These are phyloP conservation scores for Montipora sp. DNA, from an alignment of 64 coral and sea anemone species.

Conservation along the genomic window DNA sequence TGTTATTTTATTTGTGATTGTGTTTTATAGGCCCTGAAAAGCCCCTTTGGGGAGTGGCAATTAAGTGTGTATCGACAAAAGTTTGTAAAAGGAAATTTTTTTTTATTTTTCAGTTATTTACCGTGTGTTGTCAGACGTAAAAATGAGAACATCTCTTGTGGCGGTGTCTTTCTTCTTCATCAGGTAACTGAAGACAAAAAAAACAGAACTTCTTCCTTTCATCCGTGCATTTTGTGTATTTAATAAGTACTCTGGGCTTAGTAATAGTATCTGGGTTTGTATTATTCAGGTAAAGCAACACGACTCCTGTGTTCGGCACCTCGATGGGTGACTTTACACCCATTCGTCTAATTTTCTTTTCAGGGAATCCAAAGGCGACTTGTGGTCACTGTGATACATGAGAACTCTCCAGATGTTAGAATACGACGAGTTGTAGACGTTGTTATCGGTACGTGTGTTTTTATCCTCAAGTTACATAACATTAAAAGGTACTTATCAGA, in stretches of 20 bases:
- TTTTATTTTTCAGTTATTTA: slow-evolving; percentile 70
- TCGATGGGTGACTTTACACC: background rate
- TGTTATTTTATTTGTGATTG: too few species aligned
- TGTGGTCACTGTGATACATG: slow-evolving; percentile 95
- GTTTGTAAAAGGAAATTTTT: background rate
- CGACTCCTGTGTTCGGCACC: background rate
- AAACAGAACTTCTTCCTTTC: too few species aligned
- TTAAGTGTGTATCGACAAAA: too few species aligned
- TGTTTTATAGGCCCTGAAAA: too few species aligned
- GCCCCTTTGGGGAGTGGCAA: too few species aligned
- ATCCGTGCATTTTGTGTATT: too few species aligned
- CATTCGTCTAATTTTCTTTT: background rate
- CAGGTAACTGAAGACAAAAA: slow-evolving; percentile 63
- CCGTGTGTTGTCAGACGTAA: slow-evolving; percentile 90
- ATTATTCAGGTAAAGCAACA: too few species aligned
- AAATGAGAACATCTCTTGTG: slow-evolving; percentile 46
- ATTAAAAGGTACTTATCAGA: background rate
- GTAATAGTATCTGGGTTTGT: too few species aligned
- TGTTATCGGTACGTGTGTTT: slow-evolving; percentile 8
- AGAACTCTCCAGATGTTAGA: slow-evolving; percentile 91
- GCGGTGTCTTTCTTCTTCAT: slow-evolving; percentile 85
- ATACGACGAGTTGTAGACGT: slow-evolving; percentile 64
- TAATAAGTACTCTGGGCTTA: too few species aligned
- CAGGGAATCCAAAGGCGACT: slow-evolving; percentile 95
- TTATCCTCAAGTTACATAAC: background rate